A percentile compares a stretch with the other conserved stretches of the same genome.
Conservation (phyloP, 2,888 invertebrate species). For the Pogonocherus hispidulus region DNA sequence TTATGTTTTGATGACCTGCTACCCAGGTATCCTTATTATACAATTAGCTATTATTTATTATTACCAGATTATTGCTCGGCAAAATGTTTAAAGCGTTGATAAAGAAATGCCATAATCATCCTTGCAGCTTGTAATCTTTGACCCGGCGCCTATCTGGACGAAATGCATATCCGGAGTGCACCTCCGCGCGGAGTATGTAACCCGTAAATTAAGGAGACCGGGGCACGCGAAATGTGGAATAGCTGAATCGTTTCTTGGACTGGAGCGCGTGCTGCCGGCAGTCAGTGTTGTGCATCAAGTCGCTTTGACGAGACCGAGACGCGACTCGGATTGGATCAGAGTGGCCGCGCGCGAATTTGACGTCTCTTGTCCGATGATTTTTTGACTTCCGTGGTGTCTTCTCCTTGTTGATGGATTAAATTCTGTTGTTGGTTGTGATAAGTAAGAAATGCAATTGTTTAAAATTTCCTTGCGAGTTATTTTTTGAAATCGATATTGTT, state of each 20-base stretch:
- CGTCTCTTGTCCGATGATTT: neutral
- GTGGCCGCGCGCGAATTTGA: constrained; percentile 25
- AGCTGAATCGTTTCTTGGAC: constrained; percentile 35
- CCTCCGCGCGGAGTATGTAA: constrained; percentile 1
- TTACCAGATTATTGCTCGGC: too few relatives aligned
- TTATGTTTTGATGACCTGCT: too few relatives aligned
- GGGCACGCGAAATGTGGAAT: constrained; percentile 22
- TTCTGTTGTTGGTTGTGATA: constrained; percentile 31
- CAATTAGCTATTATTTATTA: too few relatives aligned
- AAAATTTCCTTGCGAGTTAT: neutral
- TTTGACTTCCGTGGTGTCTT: neutral
- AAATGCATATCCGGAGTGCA: neutral
- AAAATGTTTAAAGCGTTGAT: too few relatives aligned
- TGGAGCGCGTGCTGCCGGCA: constrained; percentile 39
- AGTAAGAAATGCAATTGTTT: constrained; percentile 22
- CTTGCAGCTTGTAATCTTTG: too few relatives aligned
- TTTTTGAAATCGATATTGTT: neutral
- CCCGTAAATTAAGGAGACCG: constrained; percentile 16
- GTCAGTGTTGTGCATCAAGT: constrained; percentile 44
- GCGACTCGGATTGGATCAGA: constrained; percentile 16
- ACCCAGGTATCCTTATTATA: too few relatives aligned
- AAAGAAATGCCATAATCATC: too few relatives aligned
- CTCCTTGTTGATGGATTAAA: constrained; percentile 15
- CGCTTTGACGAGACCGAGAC: constrained; percentile 37
- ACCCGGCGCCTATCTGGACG: neutral